Evolutionary conservation across 2,797 vertebrate genomes (phyloP).

Genomic region (Caiman crocodilus): DNA sequence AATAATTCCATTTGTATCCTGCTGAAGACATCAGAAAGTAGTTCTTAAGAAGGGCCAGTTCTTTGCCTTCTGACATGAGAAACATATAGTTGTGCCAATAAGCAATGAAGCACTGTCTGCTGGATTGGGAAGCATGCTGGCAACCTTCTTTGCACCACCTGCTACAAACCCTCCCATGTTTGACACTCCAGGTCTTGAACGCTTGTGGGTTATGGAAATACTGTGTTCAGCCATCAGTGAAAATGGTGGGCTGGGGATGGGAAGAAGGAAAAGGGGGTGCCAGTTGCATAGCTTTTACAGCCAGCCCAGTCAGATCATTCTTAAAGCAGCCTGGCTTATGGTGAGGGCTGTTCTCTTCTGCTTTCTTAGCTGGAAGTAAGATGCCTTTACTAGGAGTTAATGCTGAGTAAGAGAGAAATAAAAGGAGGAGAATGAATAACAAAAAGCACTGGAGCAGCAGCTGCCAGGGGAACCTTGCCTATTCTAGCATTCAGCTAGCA

Average conservation of each 20-base stretch:
- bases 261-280: not conserved
- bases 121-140: not conserved
- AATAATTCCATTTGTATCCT: constrained; percentile 8
- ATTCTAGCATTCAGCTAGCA: constrained; percentile 3
- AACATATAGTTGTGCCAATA: not conserved
- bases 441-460: not conserved
- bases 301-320: not conserved
- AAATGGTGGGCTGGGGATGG: not conserved
- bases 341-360: not conserved
- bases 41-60: not conserved
- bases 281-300: not conserved
- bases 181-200: not conserved
- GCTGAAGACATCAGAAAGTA: not conserved
- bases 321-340: not conserved
- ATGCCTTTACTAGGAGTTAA: not conserved
- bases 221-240: not conserved
- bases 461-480: not conserved
- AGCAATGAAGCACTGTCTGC: not conserved
- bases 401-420: constrained; percentile 3
- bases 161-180: not conserved
- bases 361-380: not conserved
- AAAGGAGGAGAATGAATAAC: constrained; percentile 2
- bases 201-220: not conserved
- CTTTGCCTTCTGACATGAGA: constrained; percentile 25
- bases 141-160: not conserved